Percentiles rank a stretch among this genome's conserved stretches.
Evolutionary conservation across 2,888 invertebrate genomes (phyloP).

Genomic region (Chirona hameri): DNA sequence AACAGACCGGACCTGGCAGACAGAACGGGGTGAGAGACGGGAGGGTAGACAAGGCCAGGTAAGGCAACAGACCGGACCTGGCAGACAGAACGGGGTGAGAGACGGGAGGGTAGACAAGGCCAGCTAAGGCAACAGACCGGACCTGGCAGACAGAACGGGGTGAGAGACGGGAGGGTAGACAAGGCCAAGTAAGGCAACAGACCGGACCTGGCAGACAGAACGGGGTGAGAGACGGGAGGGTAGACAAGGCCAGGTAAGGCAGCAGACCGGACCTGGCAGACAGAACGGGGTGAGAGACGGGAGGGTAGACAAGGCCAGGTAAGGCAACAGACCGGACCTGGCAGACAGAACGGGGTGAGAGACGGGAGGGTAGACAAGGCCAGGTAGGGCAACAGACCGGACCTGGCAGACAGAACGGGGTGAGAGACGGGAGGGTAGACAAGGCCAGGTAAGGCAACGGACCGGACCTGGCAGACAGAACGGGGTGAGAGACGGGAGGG

Average conservation of each 20-base stretch:
- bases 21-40: not conserved
- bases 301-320: not conserved
- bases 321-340: not conserved
- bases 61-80: not conserved
- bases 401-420: not conserved
- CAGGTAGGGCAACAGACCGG: not conserved
- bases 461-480: not conserved
- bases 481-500: not conserved
- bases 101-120: not conserved
- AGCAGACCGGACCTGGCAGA: not conserved
- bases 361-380: not conserved
- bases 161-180: not conserved
- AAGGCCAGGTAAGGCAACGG: not conserved
- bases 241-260: too few species aligned
- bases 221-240: not conserved
- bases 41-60: not conserved
- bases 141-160: not conserved
- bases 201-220: not conserved
- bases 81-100: not conserved
- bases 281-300: not conserved
- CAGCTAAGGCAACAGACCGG: not conserved
- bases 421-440: not conserved
- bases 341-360: not conserved
- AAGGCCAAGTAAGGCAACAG: not conserved
- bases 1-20: not conserved